phyloP scores from a whole-genome alignment of 2,113 vertebrate genomes.

The Lota lota region DNA sequence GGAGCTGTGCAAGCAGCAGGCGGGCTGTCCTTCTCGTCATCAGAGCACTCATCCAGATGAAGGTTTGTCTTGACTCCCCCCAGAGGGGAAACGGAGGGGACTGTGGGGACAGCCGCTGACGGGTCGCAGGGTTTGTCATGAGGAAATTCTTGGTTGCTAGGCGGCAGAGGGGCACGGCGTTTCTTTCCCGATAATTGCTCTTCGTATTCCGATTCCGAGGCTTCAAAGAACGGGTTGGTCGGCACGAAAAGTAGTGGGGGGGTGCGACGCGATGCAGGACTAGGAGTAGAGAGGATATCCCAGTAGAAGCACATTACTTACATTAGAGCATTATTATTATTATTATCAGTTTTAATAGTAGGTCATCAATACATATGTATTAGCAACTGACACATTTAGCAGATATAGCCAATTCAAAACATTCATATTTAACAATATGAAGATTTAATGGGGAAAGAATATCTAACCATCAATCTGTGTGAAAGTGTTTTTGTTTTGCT shows the following conservation, averaged over 20 bases:
- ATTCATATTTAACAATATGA: too few relatives aligned
- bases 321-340: too few relatives aligned
- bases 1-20: neutral
- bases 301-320: too few relatives aligned
- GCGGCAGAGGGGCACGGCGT: conserved; percentile 30
- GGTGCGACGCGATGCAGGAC: too few relatives aligned
- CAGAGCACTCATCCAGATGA: neutral
- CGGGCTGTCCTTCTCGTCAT: conserved; percentile 24
- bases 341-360: too few relatives aligned
- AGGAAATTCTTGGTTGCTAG: neutral
- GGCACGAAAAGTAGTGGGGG: conserved; percentile 2
- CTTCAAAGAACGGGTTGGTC: conserved; percentile 26
- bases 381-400: too few relatives aligned
- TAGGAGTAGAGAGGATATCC: too few relatives aligned
- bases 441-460: too few relatives aligned
- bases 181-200: conserved; percentile 27
- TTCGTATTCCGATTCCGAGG: neutral
- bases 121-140: neutral
- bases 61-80: conserved; percentile 2
- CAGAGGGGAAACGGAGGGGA: neutral
- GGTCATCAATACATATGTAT: too few relatives aligned
- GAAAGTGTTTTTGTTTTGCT: too few relatives aligned
- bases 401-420: too few relatives aligned
- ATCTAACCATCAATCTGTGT: too few relatives aligned
- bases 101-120: neutral